Evolutionary conservation across 2,888 invertebrate genomes (phyloP), one percentile per base, ranked within the genome.

Genomic region (Cheilosia variabilis): DNA sequence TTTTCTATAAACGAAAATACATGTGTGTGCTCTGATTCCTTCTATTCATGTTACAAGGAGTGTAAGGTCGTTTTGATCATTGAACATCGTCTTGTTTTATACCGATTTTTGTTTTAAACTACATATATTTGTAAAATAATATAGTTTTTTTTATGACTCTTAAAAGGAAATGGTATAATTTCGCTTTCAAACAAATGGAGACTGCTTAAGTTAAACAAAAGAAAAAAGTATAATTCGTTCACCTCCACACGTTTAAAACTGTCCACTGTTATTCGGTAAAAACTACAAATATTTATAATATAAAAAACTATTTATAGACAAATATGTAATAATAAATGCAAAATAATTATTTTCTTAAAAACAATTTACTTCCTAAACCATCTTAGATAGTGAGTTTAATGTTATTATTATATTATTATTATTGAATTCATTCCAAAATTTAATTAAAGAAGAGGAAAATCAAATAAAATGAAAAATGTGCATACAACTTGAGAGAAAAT

Each of bases 351-450:
- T 86, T 81, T 86, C 66, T 77, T 81, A 77, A 75, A 31, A 73
- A 66, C 66, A 34, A 53, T 76, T 80, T 86, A 81, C 76, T 81
- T 81, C 81, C 76, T 81, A 72, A 57, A 80, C 63, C 37, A 60
- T 55, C 66, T 80, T 86, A 86, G 86, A 86, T 86, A 86, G 86
- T 62, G 84, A 71, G 84, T 84, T 84, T 66, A 75, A 79, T 84
- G 83, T 86, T 86, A 78, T 43, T 66, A 72, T 60, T 76, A 76
- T 84, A 9, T 31, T 75, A 78, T 34, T 77, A 78, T 63, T 80
- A 86, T 81, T 86, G 63, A 86, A 81, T 81, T 86, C 86, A 86
- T 86, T 86, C 86, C 86, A 86, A 86, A 81, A 63, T 86, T 80
- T 47, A 65, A 76, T 60, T 45, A 53, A 73, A 72, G 9, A 65